Evolutionary conservation across 2,888 invertebrate species (phyloP), one percentile per base, ranked within the genome.

Genomic region (Celastrina argiolus): DNA sequence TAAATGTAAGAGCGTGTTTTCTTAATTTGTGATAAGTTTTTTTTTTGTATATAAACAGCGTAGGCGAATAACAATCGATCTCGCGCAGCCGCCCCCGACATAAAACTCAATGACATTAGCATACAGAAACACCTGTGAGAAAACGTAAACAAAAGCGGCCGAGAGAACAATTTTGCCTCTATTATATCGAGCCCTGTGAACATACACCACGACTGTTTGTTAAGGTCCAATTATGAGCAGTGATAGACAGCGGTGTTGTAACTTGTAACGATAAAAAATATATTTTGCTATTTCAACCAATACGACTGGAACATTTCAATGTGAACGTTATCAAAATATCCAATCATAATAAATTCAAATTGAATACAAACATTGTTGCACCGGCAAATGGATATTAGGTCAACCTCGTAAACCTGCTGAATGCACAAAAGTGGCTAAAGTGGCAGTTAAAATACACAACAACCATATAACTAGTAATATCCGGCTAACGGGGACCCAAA

Each of bases 61-160:
- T 12, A 5, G 22, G 51, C 14, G 22, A 26, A 82, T 82, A 72
- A 72, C 77, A 77, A 78, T 87, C 78, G 79, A 81, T 87, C 86
- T 89, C 90, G 83, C 88, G 88, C 81, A 80, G 82, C 82, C 83
- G 85, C 84, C 88, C 87, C 87, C 87, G 83, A 81, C 82, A 81
- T 84, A 81, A 84, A 81, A 83, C 78, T 85, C 87, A 87, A 85
- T 88, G 88, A 87, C 88, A 82, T 78, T 76, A 77, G 73, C 69
- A 71, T 74, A 81, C 76, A 80, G 82, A 85, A 86, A 88, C 87
- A 87, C 81, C 83, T 89, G 90, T 90, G 90, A 84, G 90, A 90
- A 89, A 80, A 83, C 78, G 74, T 78, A 82, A 84, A 88, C 87
- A 87, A 87, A 85, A 82, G 84, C 70, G 68, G 70, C 69, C 72